Conservation (phyloP, 2,113 vertebrate genomes). For the Corvus cornix region DNA sequence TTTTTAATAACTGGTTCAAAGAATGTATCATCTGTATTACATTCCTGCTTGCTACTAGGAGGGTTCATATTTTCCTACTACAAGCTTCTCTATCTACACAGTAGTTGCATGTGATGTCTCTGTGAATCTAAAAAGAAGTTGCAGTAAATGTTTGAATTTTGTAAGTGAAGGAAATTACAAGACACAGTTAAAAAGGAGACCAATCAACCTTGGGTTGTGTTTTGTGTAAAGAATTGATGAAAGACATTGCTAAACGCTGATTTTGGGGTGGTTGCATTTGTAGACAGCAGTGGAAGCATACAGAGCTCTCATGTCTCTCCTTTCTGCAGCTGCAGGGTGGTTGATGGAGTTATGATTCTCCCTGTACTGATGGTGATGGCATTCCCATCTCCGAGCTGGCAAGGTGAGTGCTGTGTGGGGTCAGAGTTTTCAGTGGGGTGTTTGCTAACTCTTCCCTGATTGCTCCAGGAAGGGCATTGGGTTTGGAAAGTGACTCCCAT, state of each 20-base stretch:
- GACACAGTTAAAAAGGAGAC: neutral
- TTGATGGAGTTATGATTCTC: conserved; percentile 80
- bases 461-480: neutral
- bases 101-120: neutral
- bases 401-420: conserved; percentile 78
- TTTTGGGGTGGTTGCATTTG: neutral
- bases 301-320: neutral
- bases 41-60: neutral
- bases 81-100: rapidly evolving
- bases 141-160: neutral
- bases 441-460: rapidly evolving
- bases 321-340: conserved; percentile 78
- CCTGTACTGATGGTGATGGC: conserved; percentile 79
- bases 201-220: rapidly evolving
- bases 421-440: no score
- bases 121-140: neutral
- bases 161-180: neutral
- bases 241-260: rapidly evolving
- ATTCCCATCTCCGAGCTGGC: conserved; percentile 77
- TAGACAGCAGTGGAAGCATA: rapidly evolving
- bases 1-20: neutral
- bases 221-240: neutral
- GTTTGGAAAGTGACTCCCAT: neutral
- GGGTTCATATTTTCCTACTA: rapidly evolving
- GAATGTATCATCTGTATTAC: rapidly evolving